Evolutionary conservation across 2,888 invertebrate species (phyloP).

Genomic region (Augochlorella aurata): DNA sequence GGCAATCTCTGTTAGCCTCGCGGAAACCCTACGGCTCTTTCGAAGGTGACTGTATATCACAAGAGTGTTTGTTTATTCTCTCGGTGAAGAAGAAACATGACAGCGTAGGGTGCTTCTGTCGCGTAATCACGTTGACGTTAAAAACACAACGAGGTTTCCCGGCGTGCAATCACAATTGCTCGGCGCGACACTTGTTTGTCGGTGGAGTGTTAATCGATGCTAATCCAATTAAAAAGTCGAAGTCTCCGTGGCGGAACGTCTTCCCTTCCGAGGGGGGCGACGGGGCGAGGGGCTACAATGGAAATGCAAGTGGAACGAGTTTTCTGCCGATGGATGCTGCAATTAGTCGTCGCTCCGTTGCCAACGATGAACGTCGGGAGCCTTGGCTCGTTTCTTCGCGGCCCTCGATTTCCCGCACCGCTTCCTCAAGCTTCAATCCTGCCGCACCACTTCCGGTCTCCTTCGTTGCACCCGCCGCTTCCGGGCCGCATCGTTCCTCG

Average conservation of each 20-base stretch:
- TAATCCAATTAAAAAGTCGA: conserved; percentile 60
- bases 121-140: neutral
- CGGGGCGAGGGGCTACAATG: conserved; percentile 30
- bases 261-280: neutral
- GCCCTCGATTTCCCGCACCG: neutral
- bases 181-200: conserved; percentile 32
- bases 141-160: neutral
- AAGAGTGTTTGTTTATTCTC: neutral
- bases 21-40: too few relatives aligned
- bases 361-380: conserved; percentile 37
- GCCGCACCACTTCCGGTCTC: conserved; percentile 6
- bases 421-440: neutral
- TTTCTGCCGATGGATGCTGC: conserved; percentile 38
- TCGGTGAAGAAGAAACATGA: neutral
- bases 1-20: too few relatives aligned
- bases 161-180: conserved; percentile 3
- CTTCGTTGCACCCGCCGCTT: conserved; percentile 3
- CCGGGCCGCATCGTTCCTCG: conserved; percentile 7
- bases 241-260: conserved; percentile 14
- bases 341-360: conserved; percentile 58
- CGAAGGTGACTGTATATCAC: neutral
- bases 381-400: neutral
- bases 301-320: conserved; percentile 34
- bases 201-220: conserved; percentile 50
- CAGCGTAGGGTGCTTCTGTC: neutral